These are phyloP conservation scores for Procambarus clarkii DNA, from an alignment of 1,140 invertebrate genomes.

Conservation along the genomic window DNA sequence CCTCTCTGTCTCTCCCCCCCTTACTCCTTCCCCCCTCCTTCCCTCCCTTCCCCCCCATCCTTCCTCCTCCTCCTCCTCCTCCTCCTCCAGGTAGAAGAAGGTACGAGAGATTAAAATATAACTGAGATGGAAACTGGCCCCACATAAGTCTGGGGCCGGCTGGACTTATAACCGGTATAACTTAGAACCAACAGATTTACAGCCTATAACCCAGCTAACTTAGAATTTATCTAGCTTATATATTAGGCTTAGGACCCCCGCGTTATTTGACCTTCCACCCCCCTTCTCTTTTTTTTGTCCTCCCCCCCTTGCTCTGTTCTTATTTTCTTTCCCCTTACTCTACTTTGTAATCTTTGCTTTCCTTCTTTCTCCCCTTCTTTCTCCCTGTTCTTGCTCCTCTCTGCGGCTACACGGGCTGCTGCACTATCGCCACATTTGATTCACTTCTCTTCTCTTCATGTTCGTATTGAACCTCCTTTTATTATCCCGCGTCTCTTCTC, in stretches of 20 bases:
- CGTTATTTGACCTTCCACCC: neutral
- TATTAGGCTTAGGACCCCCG: constrained; percentile 21
- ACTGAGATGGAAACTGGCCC: constrained; percentile 13
- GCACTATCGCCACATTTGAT: neutral
- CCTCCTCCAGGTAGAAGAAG: neutral
- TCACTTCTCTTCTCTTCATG: neutral
- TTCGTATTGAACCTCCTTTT: too few species aligned
- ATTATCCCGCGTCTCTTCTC: too few species aligned
- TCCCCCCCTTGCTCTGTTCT: neutral
- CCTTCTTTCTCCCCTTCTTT: neutral
- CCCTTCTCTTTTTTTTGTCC: neutral
- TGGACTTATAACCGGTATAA: constrained; percentile 24
- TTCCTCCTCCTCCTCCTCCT: neutral
- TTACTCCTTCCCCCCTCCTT: neutral
- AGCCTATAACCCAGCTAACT: constrained; percentile 45
- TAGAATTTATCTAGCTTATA: constrained; percentile 38
- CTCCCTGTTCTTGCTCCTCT: too few species aligned
- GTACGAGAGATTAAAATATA: constrained; percentile 29
- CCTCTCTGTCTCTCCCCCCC: neutral
- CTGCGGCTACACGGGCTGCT: too few species aligned
- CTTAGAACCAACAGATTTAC: constrained; percentile 37
- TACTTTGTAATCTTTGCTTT: neutral
- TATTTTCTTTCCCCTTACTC: neutral
- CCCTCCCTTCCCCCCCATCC: neutral
- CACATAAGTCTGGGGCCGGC: constrained; percentile 9